phyloP scores from a whole-genome alignment of 2,797 vertebrate species.

The Crax fasciolata region DNA sequence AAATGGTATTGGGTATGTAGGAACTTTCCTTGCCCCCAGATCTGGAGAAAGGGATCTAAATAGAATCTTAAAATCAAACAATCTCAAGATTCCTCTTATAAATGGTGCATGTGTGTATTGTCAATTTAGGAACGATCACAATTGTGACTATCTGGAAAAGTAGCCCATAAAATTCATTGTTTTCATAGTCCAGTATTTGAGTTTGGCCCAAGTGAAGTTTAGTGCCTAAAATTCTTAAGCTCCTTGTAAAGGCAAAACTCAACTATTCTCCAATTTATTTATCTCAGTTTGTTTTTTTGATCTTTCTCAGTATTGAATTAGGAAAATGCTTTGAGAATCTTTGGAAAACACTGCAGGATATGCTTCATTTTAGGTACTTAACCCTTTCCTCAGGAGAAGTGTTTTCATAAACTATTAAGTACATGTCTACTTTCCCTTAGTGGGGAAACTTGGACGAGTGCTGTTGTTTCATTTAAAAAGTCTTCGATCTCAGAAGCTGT shows the following conservation, averaged over 20 bases:
- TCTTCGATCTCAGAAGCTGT: background rate
- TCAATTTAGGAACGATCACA: background rate
- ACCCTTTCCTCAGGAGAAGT: background rate
- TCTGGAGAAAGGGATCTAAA: background rate
- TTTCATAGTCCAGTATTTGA: rapidly evolving
- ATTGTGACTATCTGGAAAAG: background rate
- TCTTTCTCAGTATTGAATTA: background rate
- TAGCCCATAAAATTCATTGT: background rate
- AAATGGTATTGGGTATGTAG: background rate
- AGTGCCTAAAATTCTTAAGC: background rate
- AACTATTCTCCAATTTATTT: background rate
- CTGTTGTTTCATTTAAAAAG: background rate
- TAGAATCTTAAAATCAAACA: background rate
- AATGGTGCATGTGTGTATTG: rapidly evolving
- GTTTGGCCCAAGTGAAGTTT: background rate
- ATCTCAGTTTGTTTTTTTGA: background rate
- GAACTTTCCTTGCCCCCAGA: background rate
- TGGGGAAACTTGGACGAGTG: background rate
- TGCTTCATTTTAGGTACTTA: background rate
- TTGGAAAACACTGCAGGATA: background rate
- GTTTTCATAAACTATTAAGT: background rate
- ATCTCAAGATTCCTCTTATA: background rate
- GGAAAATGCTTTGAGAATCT: background rate
- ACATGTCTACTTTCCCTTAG: background rate
- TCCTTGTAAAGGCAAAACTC: background rate